Percentiles rank a stretch among this genome's conserved stretches.
Evolutionary conservation across 1,140 invertebrate genomes (phyloP).

Genomic region (Camponotus vicinus): DNA sequence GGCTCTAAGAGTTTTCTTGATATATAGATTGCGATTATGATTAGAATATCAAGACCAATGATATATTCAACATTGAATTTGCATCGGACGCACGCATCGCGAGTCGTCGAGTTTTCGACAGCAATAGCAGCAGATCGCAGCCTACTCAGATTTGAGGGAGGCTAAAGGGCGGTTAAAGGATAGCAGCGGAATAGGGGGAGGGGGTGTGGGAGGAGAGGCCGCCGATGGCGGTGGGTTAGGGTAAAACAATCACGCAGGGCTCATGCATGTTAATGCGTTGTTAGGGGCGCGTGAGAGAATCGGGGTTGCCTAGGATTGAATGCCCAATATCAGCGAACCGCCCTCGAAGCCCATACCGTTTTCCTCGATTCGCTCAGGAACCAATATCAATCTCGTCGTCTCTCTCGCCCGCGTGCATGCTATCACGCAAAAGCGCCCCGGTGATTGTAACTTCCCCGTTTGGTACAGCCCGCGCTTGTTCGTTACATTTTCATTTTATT

Average conservation of each 20-base stretch:
- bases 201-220: constrained; percentile 29
- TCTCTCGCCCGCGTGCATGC: constrained; percentile 65
- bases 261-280: constrained; percentile 87
- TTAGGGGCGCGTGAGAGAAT: constrained; percentile 82
- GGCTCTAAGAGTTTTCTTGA: not conserved
- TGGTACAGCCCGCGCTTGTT: constrained; percentile 63
- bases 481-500: constrained; percentile 64
- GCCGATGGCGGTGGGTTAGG: constrained; percentile 76
- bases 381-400: constrained; percentile 81
- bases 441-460: constrained; percentile 63
- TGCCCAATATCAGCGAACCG: constrained; percentile 85
- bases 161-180: constrained; percentile 50
- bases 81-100: constrained; percentile 78
- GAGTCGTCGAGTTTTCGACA: constrained; percentile 75
- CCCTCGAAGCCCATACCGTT: constrained; percentile 79
- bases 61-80: constrained; percentile 83
- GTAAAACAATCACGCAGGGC: constrained; percentile 86
- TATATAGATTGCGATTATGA: not conserved
- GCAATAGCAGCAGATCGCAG: constrained; percentile 69
- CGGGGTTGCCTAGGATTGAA: constrained; percentile 83
- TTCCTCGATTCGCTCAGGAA: constrained; percentile 79
- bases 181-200: not conserved
- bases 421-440: constrained; percentile 71
- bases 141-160: constrained; percentile 81
- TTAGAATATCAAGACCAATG: constrained; percentile 59